These are phyloP conservation scores for Drosophila punjabiensis DNA, from an alignment of 1,140 invertebrate genomes.

Conservation along the genomic window DNA sequence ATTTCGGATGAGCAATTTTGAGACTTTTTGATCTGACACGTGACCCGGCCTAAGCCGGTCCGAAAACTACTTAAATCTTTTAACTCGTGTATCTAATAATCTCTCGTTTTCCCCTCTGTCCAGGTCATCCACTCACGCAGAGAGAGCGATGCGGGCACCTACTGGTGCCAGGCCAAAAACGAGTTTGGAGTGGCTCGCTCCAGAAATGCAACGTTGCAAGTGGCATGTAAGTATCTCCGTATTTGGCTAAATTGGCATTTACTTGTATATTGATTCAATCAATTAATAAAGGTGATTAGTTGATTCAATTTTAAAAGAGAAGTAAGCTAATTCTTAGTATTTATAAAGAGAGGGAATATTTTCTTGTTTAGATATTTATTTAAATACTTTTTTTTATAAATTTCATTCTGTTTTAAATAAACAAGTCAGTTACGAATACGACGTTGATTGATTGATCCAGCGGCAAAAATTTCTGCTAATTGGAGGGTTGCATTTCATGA, in stretches of 20 bases:
- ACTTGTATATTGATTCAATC: neutral
- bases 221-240: conserved; percentile 89
- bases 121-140: conserved; percentile 82
- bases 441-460: conserved; percentile 68
- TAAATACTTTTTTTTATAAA: neutral
- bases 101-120: conserved; percentile 29
- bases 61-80: conserved; percentile 66
- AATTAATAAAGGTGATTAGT: neutral
- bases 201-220: conserved; percentile 93
- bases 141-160: conserved; percentile 92
- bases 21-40: conserved; percentile 80
- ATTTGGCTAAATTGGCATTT: neutral
- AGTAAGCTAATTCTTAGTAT: neutral
- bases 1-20: conserved; percentile 72
- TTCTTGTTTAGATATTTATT: neutral
- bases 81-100: conserved; percentile 42
- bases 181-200: conserved; percentile 91
- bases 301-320: neutral
- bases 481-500: conserved; percentile 58
- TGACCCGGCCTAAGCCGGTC: conserved; percentile 45
- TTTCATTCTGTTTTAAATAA: neutral
- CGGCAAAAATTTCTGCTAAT: conserved; percentile 66
- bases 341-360: neutral
- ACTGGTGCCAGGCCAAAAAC: conserved; percentile 96
- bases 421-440: conserved; percentile 1